A percentile compares a stretch with the other conserved stretches of the same genome.
phyloP scores from a whole-genome alignment of 2,888 invertebrate species.

The Coelopa pilipes region DNA sequence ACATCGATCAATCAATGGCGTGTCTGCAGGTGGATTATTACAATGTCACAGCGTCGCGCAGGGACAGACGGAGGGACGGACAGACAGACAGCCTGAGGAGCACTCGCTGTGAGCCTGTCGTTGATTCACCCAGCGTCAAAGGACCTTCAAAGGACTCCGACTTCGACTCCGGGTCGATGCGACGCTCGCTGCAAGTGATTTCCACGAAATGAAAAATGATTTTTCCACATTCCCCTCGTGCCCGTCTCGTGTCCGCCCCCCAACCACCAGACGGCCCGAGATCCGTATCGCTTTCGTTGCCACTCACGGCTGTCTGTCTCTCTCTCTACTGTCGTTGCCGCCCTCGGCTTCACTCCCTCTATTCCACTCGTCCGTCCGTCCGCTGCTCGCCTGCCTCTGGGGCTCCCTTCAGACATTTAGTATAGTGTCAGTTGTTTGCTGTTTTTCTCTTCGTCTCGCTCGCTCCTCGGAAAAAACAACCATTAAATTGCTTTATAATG shows the following conservation, averaged over 20 bases:
- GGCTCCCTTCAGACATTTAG: neutral
- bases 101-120: too few species aligned
- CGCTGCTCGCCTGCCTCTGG: neutral
- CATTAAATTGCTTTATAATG: conserved; percentile 28
- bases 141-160: too few species aligned
- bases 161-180: neutral
- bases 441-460: neutral
- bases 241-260: too few species aligned
- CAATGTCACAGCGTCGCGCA: conserved; percentile 18
- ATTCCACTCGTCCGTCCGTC: neutral
- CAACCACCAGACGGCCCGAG: too few species aligned
- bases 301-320: too few species aligned
- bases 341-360: too few species aligned
- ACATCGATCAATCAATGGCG: conserved; percentile 31
- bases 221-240: conserved; percentile 6
- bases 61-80: neutral
- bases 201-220: conserved; percentile 29
- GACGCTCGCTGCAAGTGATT: neutral
- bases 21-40: conserved; percentile 17
- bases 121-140: too few species aligned
- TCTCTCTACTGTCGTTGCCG: neutral
- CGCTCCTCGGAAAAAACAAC: neutral
- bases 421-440: neutral
- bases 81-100: too few species aligned
- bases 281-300: too few species aligned